Base-by-base conservation (phyloP, 92 coral and sea anemone genomes). In the Nematostella vectensis region DNA sequence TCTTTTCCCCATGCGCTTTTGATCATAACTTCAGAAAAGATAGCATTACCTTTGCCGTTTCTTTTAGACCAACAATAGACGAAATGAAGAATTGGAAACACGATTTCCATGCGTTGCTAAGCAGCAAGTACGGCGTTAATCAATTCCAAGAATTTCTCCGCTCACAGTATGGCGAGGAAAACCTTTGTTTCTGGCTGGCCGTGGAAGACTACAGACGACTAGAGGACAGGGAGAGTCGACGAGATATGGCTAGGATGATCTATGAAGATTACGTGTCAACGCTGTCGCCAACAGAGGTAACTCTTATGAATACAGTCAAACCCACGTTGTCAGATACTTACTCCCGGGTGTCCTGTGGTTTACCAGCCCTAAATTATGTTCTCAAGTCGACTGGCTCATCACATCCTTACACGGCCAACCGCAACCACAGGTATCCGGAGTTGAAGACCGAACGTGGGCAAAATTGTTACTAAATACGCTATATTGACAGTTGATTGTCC, bases 241-340 rank as follows among this genome's bases (percentile, higher is more conserved):
- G 55, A 25, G 83, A 77, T 30, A 73, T 58, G 74, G 98, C 98
- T 10, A 65, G 89, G 18, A 71, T 80, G 71, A 91, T 91, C 20
- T 91, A 91, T 51, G 98, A 91, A 64, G 89, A 87, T 44, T 91
- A 86, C 45, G 95, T 91, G 11, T 91, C 98, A 3, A 91, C 95
- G 13, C 72, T 91, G 16, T 91, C 98, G 1, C 98, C 98, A 9
- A 91, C 98, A 12, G 98, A 91, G 98, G 98, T 91, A 48, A 30
- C n/a, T n/a, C n/a, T n/a, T n/a, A 60, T 13, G 17, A 48, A n/a
- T n/a, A n/a, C n/a, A n/a, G n/a, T n/a, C n/a, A n/a, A n/a, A n/a
- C n/a, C n/a, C n/a, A n/a, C n/a, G n/a, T n/a, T n/a, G n/a, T n/a
- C n/a, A n/a, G n/a, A n/a, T n/a, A n/a, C n/a, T n/a, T n/a, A n/a